These are phyloP conservation scores for Cataglyphis cursor DNA, from an alignment of 2,888 invertebrate species.

Conservation along the genomic window DNA sequence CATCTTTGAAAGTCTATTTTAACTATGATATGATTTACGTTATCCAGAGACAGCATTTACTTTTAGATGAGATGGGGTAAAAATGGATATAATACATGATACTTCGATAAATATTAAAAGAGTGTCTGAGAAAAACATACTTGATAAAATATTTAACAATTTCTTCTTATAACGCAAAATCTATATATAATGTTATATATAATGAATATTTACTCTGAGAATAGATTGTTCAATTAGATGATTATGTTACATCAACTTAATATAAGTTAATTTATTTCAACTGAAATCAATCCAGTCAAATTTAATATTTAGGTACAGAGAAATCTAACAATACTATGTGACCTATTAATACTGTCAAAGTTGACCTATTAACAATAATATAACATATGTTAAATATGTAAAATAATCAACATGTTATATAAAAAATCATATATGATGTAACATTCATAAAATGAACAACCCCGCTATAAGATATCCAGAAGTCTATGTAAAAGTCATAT, in stretches of 20 bases:
- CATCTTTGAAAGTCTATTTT: background rate
- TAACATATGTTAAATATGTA: conserved; percentile 23
- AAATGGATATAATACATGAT: conserved; percentile 16
- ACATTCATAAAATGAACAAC: background rate
- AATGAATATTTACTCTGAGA: background rate
- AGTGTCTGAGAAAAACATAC: background rate
- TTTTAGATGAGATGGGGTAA: background rate
- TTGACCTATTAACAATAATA: conserved; percentile 34
- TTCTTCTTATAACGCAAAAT: background rate
- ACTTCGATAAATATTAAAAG: conserved; percentile 20
- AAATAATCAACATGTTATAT: conserved; percentile 11
- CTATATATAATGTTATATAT: background rate
- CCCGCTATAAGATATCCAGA: conserved; percentile 3
- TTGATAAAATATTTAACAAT: background rate
- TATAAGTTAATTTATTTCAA: conserved; percentile 36
- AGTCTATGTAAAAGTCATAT: conserved; percentile 3
- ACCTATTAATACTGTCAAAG: background rate
- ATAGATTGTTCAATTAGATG: conserved; percentile 1
- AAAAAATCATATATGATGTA: conserved; percentile 15
- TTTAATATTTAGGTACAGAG: background rate
- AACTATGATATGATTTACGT: background rate
- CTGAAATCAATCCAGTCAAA: conserved; percentile 38
- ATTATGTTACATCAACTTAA: conserved; percentile 39
- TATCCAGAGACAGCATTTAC: background rate
- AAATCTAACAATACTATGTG: background rate